A percentile compares a stretch with the other conserved stretches of the same genome.
Conservation (phyloP, 2,797 vertebrate genomes). For the Ctenosaura bakeri region DNA sequence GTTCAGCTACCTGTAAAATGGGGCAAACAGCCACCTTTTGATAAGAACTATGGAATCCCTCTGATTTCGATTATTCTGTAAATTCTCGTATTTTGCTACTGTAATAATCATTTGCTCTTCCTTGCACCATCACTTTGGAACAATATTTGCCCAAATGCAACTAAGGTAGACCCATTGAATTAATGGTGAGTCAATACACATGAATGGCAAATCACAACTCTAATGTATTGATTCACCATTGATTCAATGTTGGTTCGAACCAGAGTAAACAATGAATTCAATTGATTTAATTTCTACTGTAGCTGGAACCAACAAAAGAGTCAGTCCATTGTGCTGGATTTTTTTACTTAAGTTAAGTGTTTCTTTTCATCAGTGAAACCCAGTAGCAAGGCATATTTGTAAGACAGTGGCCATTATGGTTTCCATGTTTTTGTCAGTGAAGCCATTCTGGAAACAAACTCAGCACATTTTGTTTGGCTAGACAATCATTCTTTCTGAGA, state of each 20-base stretch:
- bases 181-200: too few relatives aligned
- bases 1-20: too few relatives aligned
- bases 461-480: background rate
- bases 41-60: background rate
- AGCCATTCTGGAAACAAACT: background rate
- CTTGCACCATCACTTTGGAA: background rate
- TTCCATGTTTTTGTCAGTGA: background rate
- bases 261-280: too few relatives aligned
- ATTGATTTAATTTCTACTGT: too few relatives aligned
- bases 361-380: too few relatives aligned
- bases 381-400: background rate
- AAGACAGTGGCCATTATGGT: background rate
- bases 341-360: too few relatives aligned
- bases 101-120: background rate
- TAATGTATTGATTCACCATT: too few relatives aligned
- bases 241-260: too few relatives aligned
- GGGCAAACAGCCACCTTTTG: background rate
- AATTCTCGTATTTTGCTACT: background rate
- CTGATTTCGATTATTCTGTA: background rate
- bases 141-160: background rate
- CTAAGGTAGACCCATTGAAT: too few relatives aligned
- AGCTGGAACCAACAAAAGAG: too few relatives aligned
- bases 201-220: too few relatives aligned
- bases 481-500: background rate
- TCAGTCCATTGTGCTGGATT: too few relatives aligned